Percentiles rank a stretch among this genome's conserved stretches.
These are phyloP conservation scores for Caenorhabditis afra DNA, from an alignment of 2,888 invertebrate genomes.

Conservation along the genomic window DNA sequence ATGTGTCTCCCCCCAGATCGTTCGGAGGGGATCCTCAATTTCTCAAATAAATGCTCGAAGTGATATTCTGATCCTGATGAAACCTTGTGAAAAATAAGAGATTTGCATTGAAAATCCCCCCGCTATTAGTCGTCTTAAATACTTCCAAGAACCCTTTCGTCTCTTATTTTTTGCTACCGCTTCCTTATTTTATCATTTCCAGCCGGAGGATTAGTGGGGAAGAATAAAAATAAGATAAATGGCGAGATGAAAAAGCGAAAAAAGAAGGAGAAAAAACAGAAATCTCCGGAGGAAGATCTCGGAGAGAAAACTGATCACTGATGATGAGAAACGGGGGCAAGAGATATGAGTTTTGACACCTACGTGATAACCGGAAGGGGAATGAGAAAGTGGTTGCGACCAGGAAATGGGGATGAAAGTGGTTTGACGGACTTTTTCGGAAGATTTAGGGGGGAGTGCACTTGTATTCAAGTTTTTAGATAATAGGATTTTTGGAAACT, in stretches of 20 bases:
- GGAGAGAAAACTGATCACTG: background rate
- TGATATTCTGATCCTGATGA: no score
- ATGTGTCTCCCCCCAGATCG: no score
- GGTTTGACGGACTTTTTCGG: background rate
- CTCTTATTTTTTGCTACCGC: background rate
- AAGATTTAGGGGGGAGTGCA: no score
- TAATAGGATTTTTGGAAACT: no score
- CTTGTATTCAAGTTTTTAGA: no score
- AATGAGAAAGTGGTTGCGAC: background rate
- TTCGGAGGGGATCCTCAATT: no score
- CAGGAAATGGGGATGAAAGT: background rate
- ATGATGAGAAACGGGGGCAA: background rate
- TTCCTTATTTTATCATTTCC: constrained; percentile 1
- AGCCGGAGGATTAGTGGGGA: background rate
- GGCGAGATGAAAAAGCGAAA: background rate
- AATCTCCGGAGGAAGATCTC: background rate
- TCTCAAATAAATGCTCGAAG: no score
- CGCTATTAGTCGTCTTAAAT: no score
- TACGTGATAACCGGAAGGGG: background rate
- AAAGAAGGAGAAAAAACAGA: background rate
- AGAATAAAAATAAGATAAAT: constrained; percentile 4
- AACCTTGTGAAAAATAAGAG: no score
- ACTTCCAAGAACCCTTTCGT: background rate
- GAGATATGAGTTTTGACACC: constrained; percentile 1
- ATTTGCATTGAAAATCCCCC: no score